A percentile compares a stretch with the other conserved stretches of the same genome.
Evolutionary conservation across 1,140 invertebrate genomes (phyloP).

Genomic region (Drosophila bifasciata): DNA sequence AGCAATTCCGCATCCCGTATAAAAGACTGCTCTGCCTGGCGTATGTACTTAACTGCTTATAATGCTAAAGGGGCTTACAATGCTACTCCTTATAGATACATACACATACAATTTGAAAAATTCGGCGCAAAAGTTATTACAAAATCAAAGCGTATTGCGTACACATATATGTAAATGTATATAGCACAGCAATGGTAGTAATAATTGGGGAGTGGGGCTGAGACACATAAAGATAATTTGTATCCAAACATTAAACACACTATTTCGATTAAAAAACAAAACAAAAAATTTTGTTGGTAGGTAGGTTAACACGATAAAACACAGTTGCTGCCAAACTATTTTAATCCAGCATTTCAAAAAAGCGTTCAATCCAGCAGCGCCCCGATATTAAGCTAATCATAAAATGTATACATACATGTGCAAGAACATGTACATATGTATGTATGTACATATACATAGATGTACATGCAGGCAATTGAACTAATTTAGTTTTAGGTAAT

Average conservation of each 20-base stretch:
- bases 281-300: neutral
- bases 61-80: neutral
- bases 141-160: conserved; percentile 14
- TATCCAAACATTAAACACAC: conserved; percentile 17
- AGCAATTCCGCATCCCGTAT: conserved; percentile 11
- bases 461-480: conserved; percentile 11
- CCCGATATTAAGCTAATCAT: too few relatives aligned
- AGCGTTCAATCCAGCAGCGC: too few relatives aligned
- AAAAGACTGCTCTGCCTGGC: conserved; percentile 16
- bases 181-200: conserved; percentile 9
- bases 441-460: neutral
- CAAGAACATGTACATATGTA: conserved; percentile 2
- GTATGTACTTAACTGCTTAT: conserved; percentile 31
- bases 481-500: conserved; percentile 31
- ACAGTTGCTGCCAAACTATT: too few relatives aligned
- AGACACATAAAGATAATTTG: conserved; percentile 6
- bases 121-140: conserved; percentile 31
- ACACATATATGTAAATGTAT: conserved; percentile 10
- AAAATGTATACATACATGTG: too few relatives aligned
- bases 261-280: conserved; percentile 29
- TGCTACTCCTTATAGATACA: conserved; percentile 28
- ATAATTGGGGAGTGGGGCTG: conserved; percentile 6
- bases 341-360: too few relatives aligned
- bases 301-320: neutral
- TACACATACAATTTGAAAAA: conserved; percentile 20